Conservation (phyloP, 1,140 invertebrate genomes). For the Trachymyrmex septentrionalis region DNA sequence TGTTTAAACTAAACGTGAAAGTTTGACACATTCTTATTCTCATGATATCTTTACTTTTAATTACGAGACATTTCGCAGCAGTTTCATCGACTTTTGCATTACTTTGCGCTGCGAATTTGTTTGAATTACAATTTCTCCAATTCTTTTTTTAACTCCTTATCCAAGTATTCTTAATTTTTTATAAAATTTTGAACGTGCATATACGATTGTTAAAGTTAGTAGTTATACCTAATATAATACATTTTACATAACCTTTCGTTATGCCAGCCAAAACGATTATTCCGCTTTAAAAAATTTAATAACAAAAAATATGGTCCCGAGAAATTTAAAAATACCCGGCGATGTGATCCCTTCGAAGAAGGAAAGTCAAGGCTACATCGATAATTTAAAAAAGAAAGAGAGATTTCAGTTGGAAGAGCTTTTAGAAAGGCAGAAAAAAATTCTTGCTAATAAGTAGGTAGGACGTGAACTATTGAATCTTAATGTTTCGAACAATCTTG, state of each 20-base stretch:
- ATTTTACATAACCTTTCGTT: neutral
- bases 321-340: constrained; percentile 80
- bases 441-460: constrained; percentile 86
- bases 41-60: neutral
- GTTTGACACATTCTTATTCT: neutral
- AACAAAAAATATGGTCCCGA: constrained; percentile 19
- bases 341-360: constrained; percentile 77
- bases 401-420: constrained; percentile 86
- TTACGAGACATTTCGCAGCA: neutral
- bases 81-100: neutral
- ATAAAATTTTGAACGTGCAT: neutral
- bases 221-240: neutral
- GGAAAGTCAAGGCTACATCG: constrained; percentile 83
- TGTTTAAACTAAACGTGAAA: neutral
- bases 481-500: neutral
- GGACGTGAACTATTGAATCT: neutral
- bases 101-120: neutral
- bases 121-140: neutral
- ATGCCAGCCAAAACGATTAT: neutral
- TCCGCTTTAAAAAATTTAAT: neutral
- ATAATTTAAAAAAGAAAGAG: constrained; percentile 83
- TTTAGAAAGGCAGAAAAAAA: constrained; percentile 86
- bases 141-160: too few species aligned
- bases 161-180: neutral
- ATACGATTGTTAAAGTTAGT: neutral